A percentile compares a stretch with the other conserved stretches of the same genome.
Evolutionary conservation across 1,140 invertebrate genomes (phyloP).

Genomic region (Yoshiicerus persimilis): DNA sequence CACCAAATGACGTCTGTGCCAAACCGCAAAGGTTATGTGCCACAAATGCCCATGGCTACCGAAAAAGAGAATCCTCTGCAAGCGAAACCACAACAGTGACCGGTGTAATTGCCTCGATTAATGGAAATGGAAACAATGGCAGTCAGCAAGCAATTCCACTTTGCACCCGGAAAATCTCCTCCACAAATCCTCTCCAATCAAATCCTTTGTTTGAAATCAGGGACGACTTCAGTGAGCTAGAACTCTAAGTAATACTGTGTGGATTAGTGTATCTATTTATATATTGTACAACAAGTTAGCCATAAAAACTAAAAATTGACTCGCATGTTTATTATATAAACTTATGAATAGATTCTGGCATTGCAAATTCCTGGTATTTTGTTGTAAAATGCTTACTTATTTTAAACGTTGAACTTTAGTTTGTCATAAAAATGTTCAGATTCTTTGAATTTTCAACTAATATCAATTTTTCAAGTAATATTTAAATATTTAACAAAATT

Average conservation of each 20-base stretch:
- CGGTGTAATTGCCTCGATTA: background rate
- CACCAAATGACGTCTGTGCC: background rate
- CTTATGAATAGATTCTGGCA: too few relatives aligned
- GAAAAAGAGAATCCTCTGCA: conserved; percentile 37
- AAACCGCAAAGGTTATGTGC: background rate
- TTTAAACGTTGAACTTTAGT: too few relatives aligned
- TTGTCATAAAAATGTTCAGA: too few relatives aligned
- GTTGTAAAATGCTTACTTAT: too few relatives aligned
- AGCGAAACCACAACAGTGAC: conserved; percentile 39
- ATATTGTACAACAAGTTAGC: too few relatives aligned
- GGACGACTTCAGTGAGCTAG: background rate
- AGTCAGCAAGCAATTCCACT: background rate
- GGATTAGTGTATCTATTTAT: too few relatives aligned
- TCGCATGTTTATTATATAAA: too few relatives aligned
- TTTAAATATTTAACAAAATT: too few relatives aligned
- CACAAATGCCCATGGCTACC: background rate
- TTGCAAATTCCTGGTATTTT: too few relatives aligned
- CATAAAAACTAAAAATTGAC: too few relatives aligned
- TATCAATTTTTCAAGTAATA: too few relatives aligned
- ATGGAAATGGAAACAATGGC: conserved; percentile 21
- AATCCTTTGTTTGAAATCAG: background rate
- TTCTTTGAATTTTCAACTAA: too few relatives aligned
- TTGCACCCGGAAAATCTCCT: background rate
- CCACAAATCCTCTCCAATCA: background rate
- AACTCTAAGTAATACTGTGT: background rate